phyloP scores from a whole-genome alignment of 1,140 invertebrate species.

The Alviniconcha marisindica region DNA sequence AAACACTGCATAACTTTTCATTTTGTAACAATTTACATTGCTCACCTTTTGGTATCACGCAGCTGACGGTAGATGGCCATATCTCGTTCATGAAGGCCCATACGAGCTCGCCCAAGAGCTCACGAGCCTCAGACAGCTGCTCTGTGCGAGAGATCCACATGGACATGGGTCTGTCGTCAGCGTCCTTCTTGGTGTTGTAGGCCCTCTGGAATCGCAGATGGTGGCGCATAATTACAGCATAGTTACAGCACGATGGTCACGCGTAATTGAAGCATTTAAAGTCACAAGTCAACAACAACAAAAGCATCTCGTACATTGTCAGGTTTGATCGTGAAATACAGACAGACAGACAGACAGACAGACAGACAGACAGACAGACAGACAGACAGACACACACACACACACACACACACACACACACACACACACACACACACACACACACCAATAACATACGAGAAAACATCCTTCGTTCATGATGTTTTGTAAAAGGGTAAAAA shows the following conservation, averaged over 20 bases:
- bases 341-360: not conserved
- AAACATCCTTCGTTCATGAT: too few species aligned
- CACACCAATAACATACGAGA: too few species aligned
- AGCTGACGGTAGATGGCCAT: constrained; percentile 65
- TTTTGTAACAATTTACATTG: too few species aligned
- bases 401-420: not conserved
- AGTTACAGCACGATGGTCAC: too few species aligned
- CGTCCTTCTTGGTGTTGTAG: constrained; percentile 62
- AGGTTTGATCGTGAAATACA: not conserved
- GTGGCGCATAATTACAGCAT: too few species aligned
- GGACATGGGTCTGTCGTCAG: constrained; percentile 67
- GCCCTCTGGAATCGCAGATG: constrained; percentile 51
- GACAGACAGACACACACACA: not conserved
- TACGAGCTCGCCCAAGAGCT: constrained; percentile 56
- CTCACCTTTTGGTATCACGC: constrained; percentile 63
- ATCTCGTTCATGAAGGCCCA: constrained; percentile 67
- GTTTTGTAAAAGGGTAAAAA: too few species aligned
- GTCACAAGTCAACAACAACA: too few species aligned
- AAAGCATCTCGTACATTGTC: too few species aligned
- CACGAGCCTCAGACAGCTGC: constrained; percentile 54
- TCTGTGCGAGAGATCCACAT: constrained; percentile 64
- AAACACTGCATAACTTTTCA: too few species aligned
- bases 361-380: not conserved
- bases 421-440: not conserved
- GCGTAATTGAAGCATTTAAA: too few species aligned